Evolutionary conservation across 2,113 vertebrate species (phyloP), one percentile per base, ranked within the genome.

Genomic region (Perccottus glenii): DNA sequence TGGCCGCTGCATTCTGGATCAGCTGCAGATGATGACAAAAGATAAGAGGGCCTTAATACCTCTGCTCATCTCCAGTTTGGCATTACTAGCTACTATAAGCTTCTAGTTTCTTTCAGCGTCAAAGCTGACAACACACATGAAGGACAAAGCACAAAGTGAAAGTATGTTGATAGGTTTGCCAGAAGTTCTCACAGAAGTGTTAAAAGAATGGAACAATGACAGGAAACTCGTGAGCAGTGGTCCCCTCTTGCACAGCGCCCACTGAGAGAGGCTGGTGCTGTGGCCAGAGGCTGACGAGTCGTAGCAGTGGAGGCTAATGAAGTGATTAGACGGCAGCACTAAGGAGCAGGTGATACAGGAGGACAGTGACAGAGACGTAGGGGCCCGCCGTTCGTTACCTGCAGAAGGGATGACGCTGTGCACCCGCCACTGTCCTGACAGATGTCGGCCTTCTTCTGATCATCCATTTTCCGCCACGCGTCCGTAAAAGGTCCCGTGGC

Each of bases 401-500:
- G 92, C 96, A 96, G 72, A 95, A 96, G 83, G 94, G 93, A 97
- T 96, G 85, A 96, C 94, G 58, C 96, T 93, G 52, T 96, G 95
- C 77, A 94, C 95, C n/a, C 93, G 0, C 93, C 94, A 2, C 93
- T 93, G 1, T 93, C 91, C 91, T 98, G 96, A 89, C 95, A 98
- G 93, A 98, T 98, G 87, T 94, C 93, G 42, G 89, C 46, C 44
- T 93, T 91, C 15, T 89, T 56, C 88, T 93, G 81, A 90, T 98
- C 93, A 88, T 98, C 95, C 95, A 97, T 98, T 95, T 94, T 95
- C 88, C 92, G 91, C 87, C 93, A 87, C 0, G 89, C 85, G 87
- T 98, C 95, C 71, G 94, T 96, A 94, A 99, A 98, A 86, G 95
- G 95, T 91, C 95, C 96, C 3, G 95, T 98, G 70, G 95, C 96